These are phyloP conservation scores for Colinus virginianus DNA, from an alignment of 2,113 vertebrate genomes.

Conservation along the genomic window DNA sequence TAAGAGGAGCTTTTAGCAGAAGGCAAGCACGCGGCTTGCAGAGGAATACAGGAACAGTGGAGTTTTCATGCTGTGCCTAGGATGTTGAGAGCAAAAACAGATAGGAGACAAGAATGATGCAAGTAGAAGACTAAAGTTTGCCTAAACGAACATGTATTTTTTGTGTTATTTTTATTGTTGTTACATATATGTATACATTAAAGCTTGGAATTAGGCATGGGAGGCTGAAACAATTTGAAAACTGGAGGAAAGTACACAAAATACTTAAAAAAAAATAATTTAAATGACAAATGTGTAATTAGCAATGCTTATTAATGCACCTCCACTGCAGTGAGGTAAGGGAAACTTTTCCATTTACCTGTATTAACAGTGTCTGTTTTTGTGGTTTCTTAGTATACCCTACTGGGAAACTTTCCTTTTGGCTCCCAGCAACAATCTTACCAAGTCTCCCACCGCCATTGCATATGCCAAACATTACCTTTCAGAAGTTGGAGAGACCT, in stretches of 20 bases:
- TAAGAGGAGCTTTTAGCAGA: slow-evolving; percentile 34
- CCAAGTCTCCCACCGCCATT: not conserved
- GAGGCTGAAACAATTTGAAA: not conserved
- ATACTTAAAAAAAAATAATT: too few relatives aligned
- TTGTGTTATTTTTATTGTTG: not conserved
- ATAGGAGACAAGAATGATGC: not conserved
- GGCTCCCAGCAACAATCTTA: not conserved
- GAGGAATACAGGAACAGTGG: not conserved
- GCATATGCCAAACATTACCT: not conserved
- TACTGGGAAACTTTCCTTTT: not conserved
- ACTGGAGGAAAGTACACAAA: not conserved
- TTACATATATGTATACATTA: too few relatives aligned
- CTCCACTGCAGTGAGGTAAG: not conserved
- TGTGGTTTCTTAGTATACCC: not conserved
- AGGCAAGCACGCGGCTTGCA: not conserved
- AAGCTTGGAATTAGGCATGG: not conserved
- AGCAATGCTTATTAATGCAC: not conserved
- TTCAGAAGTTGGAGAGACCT: not conserved
- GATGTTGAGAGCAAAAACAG: slow-evolving; percentile 8
- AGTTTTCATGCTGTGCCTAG: not conserved
- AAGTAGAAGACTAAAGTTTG: not conserved
- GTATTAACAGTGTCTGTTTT: not conserved
- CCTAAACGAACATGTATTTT: not conserved
- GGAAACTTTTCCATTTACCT: not conserved
- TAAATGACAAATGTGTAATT: not conserved